Evolutionary conservation across 2,888 invertebrate genomes (phyloP), one percentile per base, ranked within the genome.

Genomic region (Mimumesa dahlbomi): DNA sequence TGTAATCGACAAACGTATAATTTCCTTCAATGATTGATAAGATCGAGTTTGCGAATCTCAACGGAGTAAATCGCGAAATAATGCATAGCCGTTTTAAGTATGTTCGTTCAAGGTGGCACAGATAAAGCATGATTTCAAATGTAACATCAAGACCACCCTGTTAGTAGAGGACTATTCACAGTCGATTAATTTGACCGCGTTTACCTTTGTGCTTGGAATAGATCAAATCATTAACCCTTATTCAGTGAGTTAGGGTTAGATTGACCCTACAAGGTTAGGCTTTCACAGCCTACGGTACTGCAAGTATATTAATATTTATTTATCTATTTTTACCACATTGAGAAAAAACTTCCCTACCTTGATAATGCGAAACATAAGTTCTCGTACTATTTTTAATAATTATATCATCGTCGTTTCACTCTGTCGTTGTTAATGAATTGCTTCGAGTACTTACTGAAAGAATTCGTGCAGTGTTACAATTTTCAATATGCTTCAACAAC

Each of bases 171-270:
- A 9, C 29, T 50, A 50, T 71, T 63, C 45, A 54, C 63, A 25
- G 63, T 43, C 69, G 69, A 71, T 71, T 69, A 63, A 16, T 16
- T 49, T 25, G 22, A 9, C 34, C 29, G 50, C 25, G 11, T 71
- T 58, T 58, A 49, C 50, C 52, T 50, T 43, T 53, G 54, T 63
- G 63, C 63, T 71, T 38, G 31, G 38, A 53, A 69, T 63, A 52
- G 63, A 63, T 58, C 53, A 31, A 63, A 71, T 52, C 63, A 19
- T 58, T 53, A 71, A 63, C 57, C 57, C 63, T 45, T 62, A 21
- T 9, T 14, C 16, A 38, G 18, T n/a, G 48, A 18, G 13, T 14
- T 29, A 25, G 45, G 46, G 45, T 50, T 42, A n/a, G 14, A 21
- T 29, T 3, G 36, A 38, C 14, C 19, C 16, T 46, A n/a, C n/a